Evolutionary conservation across 1,140 invertebrate species (phyloP), one percentile per base, ranked within the genome.

Genomic region (Trypoxylus dichotomus): DNA sequence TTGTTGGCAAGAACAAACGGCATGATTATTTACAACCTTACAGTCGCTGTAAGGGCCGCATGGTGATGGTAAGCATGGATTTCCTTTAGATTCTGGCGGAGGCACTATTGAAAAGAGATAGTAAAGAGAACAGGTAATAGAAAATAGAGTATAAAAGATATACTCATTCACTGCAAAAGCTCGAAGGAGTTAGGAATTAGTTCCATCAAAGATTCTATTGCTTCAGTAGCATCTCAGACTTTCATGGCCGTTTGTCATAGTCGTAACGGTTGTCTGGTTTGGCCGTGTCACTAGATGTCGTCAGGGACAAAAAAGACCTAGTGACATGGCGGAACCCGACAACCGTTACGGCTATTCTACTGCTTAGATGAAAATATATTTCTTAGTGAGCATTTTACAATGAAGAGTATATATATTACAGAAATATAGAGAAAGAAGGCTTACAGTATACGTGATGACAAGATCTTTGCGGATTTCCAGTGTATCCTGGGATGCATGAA

Each of bases 31-130:
- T 78, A 88, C 85, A 37, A 89, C 88, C 78, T 89, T 89, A 85
- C 93, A 95, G 78, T 91, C 85, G 83, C 92, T 93, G 84, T 92
- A 92, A n/a, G 90, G 89, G 58, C 92, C 92, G 84, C 92, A 93
- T 27, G 92, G 92, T 77, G 91, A 91, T 27, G 91, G 91, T 79
- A 87, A 83, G 84, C 92, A 94, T 43, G 91, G 91, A 83, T 93
- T 88, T 79, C 82, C 82, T 47, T 77, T 83, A 32, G 88, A 87
- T 82, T 87, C 87, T 81, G 90, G 87, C 79, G 81, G 82, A 77
- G 79, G 76, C 73, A 82, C 86, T 87, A 85, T 83, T 87, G 80
- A 79, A 82, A 84, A 74, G 82, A 73, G 77, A 73, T 79, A 80
- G 80, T 80, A 79, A 86, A 84, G 79, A 84, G 85, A 86, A 88